Base-by-base conservation (phyloP, 1,140 invertebrate genomes). In the Eriosoma lanigerum region DNA sequence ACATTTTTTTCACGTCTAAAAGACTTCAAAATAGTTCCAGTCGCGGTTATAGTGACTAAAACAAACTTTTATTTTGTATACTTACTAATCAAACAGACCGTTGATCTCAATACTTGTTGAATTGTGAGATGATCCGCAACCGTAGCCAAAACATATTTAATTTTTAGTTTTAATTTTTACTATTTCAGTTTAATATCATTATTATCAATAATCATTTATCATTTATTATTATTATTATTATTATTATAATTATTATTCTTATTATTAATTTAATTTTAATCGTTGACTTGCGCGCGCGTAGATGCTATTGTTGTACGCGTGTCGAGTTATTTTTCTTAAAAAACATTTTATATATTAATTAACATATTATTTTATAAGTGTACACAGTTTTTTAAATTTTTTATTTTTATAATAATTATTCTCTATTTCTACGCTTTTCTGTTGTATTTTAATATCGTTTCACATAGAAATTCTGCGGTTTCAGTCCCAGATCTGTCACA, bases 371-470 rank as follows among this genome's bases (percentile, higher is more conserved):
- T 38, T 4, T 38, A 38, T 38, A 4, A 38, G 3, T 48, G 10
- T 54, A 32, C 4, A n/a, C 44, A 21, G 44, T 46, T 19, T 58
- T 32, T 73, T 72, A 15, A 38, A 26, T 68, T 73, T 73, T 76
- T 58, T 76, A 21, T 58, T 76, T 76, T 29, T 58, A 58, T 58
- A 21, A 56, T 76, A 58, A 76, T 76, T 76, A 76, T 44, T 76
- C 32, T 76, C 73, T 76, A 54, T 78, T 44, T 78, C 72, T 78
- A 62, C 24, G 38, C 75, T 78, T 72, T 72, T 78, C 75, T 78
- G 56, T 78, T 78, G 75, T 78, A 78, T 62, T 78, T 78, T 78
- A 12, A 73, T 73, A 32, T 78, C 75, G 75, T 78, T 78, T 78
- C 75, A 78, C 75, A 78, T 62, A 21, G 52, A 46, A 78, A 78